Conservation (phyloP, 2,888 invertebrate genomes). For the Melanostoma mellinum region DNA sequence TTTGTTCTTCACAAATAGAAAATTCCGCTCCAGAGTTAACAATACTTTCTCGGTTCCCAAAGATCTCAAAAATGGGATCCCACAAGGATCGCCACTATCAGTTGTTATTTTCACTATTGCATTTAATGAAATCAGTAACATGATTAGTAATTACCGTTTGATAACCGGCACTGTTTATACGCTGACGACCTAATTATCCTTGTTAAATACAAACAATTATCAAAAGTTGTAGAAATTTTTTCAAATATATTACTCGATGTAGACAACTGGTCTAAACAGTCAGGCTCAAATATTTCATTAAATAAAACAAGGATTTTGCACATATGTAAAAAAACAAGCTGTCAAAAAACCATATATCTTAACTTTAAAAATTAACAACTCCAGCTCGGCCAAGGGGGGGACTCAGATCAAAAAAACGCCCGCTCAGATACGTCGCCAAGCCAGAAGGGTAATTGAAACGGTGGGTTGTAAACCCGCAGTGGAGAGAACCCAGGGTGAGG, state of each 20-base stretch:
- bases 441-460: no score
- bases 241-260: background rate
- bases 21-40: no score
- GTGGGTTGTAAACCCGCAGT: no score
- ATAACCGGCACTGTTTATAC: background rate
- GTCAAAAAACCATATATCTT: background rate
- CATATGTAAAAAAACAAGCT: constrained; percentile 28
- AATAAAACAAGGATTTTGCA: constrained; percentile 8
- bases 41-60: no score
- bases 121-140: background rate
- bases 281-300: constrained; percentile 8
- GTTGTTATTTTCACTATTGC: constrained; percentile 3
- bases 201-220: background rate
- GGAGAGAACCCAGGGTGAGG: no score
- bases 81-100: constrained; percentile 4
- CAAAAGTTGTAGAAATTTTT: background rate
- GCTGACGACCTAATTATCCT: constrained; percentile 6
- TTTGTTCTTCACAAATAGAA: no score
- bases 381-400: no score
- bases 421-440: no score
- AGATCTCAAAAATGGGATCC: background rate
- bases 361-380: constrained; percentile 3
- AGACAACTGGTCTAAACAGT: background rate
- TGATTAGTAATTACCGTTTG: no score
- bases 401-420: no score